Evolutionary conservation across 1,140 invertebrate genomes (phyloP), one percentile per base, ranked within the genome.

Genomic region (Aphaenogaster rudis): DNA sequence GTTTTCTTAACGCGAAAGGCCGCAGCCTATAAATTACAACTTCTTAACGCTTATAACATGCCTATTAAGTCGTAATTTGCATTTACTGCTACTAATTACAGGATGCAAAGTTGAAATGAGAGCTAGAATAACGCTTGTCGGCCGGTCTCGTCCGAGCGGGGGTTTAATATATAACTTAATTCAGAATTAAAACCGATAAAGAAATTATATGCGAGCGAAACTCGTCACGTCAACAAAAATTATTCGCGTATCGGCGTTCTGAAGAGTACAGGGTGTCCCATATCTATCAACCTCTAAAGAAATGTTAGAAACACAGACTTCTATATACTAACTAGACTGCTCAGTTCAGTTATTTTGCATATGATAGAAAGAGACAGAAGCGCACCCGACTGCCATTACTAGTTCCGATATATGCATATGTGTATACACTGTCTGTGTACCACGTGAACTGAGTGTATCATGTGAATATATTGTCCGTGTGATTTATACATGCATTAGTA

Each of bases 21-120:
- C 50, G 17, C 28, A 52, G 13, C 48, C 45, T 77, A 79, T 86
- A 79, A 86, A 86, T 86, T 79, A 86, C 76, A 66, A 67, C 39
- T 85, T 85, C 57, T 86, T 79, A 59, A 54, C 67, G 45, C 21
- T 79, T 21, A 48, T 66, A 79, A 79, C 61, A 66, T 45, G 45
- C 45, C n/a, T 21, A 66, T 66, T 79, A 86, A 17, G 21, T 13
- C 8, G 39, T 66, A 86, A 86, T 86, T 86, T 86, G 57, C 74
- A 86, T 86, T 78, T 79, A 57, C 74, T 54, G 74, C 74, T 52
- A n/a, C 50, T 66, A 79, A 86, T 61, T 66, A 48, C 48, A 50
- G 84, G 59, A 66, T 66, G 84, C n/a, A 36, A 54, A 17, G 3
- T 66, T 61, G 59, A 79, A 86, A 86, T 86, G 61, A 79, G 21